Conservation (phyloP, 2,888 invertebrate species). For the Lasioglossum vierecki region DNA sequence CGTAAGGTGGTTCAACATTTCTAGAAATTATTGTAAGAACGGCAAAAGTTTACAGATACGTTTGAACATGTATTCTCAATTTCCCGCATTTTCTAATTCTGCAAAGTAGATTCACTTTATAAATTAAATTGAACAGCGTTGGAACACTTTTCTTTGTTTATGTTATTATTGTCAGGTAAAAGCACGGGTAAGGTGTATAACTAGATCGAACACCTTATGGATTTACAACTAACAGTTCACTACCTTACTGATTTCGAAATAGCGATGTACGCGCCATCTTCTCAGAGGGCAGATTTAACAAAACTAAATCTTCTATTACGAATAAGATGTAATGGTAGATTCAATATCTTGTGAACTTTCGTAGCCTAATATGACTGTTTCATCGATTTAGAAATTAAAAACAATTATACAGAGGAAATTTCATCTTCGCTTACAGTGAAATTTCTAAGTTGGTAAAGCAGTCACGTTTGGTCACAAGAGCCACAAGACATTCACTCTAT, state of each 20-base stretch:
- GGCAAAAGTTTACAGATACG: not conserved
- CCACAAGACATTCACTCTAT: not conserved
- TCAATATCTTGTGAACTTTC: not conserved
- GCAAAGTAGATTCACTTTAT: not conserved
- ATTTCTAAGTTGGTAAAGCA: not conserved
- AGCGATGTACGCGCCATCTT: not conserved
- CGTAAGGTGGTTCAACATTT: not conserved
- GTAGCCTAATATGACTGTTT: not conserved
- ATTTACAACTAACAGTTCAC: not conserved
- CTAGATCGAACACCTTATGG: not conserved
- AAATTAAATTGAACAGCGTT: not conserved
- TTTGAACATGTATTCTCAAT: not conserved
- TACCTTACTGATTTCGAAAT: not conserved
- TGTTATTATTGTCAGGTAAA: not conserved
- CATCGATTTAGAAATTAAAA: not conserved
- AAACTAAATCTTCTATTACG: not conserved
- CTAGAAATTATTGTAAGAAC: not conserved
- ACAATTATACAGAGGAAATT: not conserved
- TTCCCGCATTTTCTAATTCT: not conserved
- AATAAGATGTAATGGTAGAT: not conserved
- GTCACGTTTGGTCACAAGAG: not conserved
- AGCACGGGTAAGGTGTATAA: not conserved
- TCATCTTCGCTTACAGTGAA: not conserved
- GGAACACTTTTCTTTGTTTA: not conserved
- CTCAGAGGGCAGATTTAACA: not conserved